Conservation (phyloP, 2,888 invertebrate genomes). For the Machimus atricapillus region DNA sequence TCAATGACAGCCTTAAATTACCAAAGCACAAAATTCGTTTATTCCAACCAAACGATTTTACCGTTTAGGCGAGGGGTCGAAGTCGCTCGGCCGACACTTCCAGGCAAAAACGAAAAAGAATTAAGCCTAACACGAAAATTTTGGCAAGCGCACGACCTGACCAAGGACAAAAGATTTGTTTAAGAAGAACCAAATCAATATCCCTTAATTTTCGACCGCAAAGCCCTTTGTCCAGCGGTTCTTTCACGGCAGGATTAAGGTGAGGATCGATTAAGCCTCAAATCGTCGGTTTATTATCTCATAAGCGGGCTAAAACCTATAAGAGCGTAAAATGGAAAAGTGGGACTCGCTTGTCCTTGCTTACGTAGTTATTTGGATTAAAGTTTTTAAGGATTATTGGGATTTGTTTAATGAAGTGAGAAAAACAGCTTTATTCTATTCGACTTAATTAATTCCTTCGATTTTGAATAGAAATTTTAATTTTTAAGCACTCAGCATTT, state of each 20-base stretch:
- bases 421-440: not conserved
- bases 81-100: not conserved
- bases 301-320: not conserved
- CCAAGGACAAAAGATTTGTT: constrained; percentile 16
- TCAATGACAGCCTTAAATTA: constrained; percentile 3
- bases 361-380: not conserved
- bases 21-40: constrained; percentile 6
- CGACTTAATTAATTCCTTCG: not conserved
- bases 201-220: constrained; percentile 3
- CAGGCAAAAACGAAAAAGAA: not conserved
- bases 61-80: not conserved
- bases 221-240: not conserved
- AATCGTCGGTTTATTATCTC: not conserved
- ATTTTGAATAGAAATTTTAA: not conserved
- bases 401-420: not conserved
- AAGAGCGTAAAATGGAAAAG: not conserved
- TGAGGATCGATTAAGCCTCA: constrained; percentile 3
- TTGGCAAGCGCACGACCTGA: not conserved
- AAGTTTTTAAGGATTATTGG: not conserved
- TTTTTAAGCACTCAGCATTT: too few species aligned
- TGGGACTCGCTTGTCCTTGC: not conserved
- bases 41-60: constrained; percentile 21
- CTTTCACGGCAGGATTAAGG: not conserved
- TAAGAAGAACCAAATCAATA: not conserved
- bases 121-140: not conserved